phyloP scores from a whole-genome alignment of 2,797 vertebrate genomes.

The Sebastes itinus region DNA sequence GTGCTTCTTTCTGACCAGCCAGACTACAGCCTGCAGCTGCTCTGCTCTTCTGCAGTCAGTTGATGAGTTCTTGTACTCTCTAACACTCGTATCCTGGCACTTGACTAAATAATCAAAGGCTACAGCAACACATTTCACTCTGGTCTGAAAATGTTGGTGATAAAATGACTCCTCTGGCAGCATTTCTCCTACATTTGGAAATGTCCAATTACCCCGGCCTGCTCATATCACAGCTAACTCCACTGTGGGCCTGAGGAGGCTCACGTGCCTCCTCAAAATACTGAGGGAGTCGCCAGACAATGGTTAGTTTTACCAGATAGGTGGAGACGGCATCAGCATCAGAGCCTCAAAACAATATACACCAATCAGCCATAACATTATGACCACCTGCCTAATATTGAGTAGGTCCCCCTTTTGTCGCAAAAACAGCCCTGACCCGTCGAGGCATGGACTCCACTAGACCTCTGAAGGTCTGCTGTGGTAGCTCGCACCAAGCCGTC shows the following conservation, averaged over 20 bases:
- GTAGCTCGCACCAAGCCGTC: too few relatives aligned
- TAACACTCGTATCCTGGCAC: background rate
- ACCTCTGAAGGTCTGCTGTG: too few relatives aligned
- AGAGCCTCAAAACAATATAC: background rate
- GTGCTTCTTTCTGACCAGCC: background rate
- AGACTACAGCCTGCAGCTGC: slow-evolving; percentile 22
- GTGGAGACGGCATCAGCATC: background rate
- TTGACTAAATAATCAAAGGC: slow-evolving; percentile 30
- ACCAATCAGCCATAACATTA: too few relatives aligned
- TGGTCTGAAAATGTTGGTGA: slow-evolving; percentile 4
- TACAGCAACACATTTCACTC: slow-evolving; percentile 8
- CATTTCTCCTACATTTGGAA: background rate
- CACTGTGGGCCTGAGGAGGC: background rate
- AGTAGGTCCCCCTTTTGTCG: too few relatives aligned
- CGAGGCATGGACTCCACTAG: too few relatives aligned
- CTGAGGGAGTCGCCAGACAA: background rate
- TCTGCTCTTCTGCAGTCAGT: background rate
- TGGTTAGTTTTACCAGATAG: background rate
- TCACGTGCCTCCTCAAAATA: background rate
- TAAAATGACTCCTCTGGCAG: slow-evolving; percentile 15
- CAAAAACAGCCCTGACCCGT: too few relatives aligned
- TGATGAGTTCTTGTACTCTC: slow-evolving; percentile 17
- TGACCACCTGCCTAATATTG: too few relatives aligned
- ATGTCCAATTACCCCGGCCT: slow-evolving; percentile 5
- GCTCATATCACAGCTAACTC: background rate